These are phyloP conservation scores for Leptinotarsa peninsularis DNA, from an alignment of 2,888 invertebrate genomes.

Conservation along the genomic window DNA sequence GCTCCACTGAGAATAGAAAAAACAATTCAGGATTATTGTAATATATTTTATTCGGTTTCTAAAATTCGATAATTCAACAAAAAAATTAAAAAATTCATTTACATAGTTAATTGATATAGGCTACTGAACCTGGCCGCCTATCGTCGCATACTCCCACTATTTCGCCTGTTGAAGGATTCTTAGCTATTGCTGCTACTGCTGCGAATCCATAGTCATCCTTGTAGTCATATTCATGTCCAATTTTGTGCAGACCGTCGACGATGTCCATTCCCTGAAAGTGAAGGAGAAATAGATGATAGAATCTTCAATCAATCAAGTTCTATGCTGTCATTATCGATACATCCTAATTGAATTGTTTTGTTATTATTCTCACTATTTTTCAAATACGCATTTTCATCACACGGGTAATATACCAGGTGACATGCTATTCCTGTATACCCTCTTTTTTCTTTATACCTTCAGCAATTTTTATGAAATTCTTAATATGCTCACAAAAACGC, in stretches of 20 bases:
- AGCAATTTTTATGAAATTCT: no score
- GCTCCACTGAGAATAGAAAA: no score
- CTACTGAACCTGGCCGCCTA: constrained; percentile 69
- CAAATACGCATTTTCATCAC: no score
- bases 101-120: constrained; percentile 54
- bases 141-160: constrained; percentile 64
- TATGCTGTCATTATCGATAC: no score
- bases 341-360: no score
- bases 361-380: no score
- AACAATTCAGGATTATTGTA: no score
- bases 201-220: constrained; percentile 71
- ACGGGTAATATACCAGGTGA: no score
- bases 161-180: constrained; percentile 62
- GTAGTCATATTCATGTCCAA: constrained; percentile 67
- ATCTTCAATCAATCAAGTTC: not conserved
- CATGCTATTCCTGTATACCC: no score
- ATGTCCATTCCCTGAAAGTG: constrained; percentile 63
- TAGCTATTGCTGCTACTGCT: constrained; percentile 71
- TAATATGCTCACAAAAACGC: no score
- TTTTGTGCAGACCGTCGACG: constrained; percentile 66
- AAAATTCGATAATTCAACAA: not conserved
- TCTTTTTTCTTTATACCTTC: no score
- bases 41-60: not conserved
- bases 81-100: not conserved
- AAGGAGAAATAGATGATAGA: constrained; percentile 11